These are phyloP conservation scores for Thermophis baileyi DNA, from an alignment of 2,113 vertebrate species.

Conservation along the genomic window DNA sequence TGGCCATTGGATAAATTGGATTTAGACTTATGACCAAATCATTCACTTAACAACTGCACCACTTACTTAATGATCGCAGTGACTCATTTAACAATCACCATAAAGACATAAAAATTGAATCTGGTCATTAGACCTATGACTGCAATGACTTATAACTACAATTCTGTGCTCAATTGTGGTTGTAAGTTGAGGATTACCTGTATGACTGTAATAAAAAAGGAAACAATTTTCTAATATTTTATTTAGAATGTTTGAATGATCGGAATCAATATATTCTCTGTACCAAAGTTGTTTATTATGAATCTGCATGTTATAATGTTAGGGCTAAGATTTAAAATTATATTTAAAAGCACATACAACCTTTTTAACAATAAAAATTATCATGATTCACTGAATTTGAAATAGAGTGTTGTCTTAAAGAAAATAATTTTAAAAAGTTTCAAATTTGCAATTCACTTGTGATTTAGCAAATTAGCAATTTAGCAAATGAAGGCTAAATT, in stretches of 20 bases:
- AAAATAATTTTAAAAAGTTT: not conserved
- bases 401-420: constrained; percentile 1
- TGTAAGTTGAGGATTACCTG: not conserved
- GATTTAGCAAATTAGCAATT: not conserved
- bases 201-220: not conserved
- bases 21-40: not conserved
- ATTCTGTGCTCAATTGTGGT: not conserved
- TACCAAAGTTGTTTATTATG: not conserved
- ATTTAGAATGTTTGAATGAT: not conserved
- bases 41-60: not conserved
- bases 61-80: not conserved
- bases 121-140: not conserved
- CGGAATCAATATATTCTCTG: not conserved
- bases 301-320: not conserved
- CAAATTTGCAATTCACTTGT: constrained; percentile 22
- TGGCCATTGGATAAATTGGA: not conserved
- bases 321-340: not conserved
- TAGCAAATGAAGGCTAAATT: constrained; percentile 28
- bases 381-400: constrained; percentile 21
- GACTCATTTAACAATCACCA: not conserved
- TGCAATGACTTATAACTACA: not conserved
- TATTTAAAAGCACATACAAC: constrained; percentile 7
- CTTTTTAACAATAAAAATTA: constrained; percentile 7
- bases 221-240: constrained; percentile 17
- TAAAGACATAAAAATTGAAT: not conserved